These are phyloP conservation scores for Crocallis elinguaria DNA, from an alignment of 2,888 invertebrate genomes.

Conservation along the genomic window DNA sequence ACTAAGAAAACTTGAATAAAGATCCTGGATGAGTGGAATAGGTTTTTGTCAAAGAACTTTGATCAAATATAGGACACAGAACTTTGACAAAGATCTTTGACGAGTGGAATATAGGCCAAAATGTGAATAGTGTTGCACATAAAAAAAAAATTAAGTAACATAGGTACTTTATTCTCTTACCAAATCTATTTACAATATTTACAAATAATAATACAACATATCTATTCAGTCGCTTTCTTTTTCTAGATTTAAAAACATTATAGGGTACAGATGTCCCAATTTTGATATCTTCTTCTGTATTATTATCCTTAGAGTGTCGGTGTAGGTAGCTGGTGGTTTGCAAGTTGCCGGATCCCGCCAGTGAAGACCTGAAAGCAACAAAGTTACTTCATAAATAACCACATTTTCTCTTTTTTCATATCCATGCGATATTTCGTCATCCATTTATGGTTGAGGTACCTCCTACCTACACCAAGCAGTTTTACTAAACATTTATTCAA, in stretches of 20 bases:
- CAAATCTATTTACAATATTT: conserved; percentile 49
- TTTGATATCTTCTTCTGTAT: conserved; percentile 92
- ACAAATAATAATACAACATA: conserved; percentile 26
- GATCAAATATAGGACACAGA: no score
- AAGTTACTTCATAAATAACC: background rate
- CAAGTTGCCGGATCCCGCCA: conserved; percentile 91
- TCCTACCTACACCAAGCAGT: no score
- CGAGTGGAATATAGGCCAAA: no score
- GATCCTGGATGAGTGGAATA: no score
- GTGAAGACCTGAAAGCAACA: conserved; percentile 76
- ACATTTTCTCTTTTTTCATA: background rate
- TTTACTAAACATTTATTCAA: no score
- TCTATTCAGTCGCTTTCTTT: conserved; percentile 50
- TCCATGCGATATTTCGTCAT: no score
- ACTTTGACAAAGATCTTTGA: no score
- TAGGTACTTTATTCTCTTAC: conserved; percentile 52
- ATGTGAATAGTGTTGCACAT: background rate
- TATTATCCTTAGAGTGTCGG: conserved; percentile 91
- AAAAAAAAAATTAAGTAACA: conserved; percentile 13
- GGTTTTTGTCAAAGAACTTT: no score
- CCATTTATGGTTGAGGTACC: no score
- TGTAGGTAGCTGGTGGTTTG: conserved; percentile 89
- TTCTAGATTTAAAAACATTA: conserved; percentile 86
- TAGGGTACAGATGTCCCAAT: conserved; percentile 90
- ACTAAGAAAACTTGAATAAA: no score